phyloP scores from a whole-genome alignment of 2,113 vertebrate genomes.

The Myocastor coypus region DNA sequence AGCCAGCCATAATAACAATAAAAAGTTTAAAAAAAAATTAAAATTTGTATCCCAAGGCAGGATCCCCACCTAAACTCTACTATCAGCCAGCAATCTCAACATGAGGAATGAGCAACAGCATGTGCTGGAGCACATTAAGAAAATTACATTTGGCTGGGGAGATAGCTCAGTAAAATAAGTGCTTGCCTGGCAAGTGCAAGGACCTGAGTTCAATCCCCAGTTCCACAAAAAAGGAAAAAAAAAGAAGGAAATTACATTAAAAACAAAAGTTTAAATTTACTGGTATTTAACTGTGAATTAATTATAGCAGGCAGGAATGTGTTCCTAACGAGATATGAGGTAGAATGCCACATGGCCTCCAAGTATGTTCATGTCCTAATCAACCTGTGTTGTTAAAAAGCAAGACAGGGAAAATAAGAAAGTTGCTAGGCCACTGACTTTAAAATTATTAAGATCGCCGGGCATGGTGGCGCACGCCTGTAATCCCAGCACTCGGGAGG shows the following conservation, averaged over 20 bases:
- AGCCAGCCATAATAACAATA: too few species aligned
- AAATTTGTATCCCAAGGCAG: slow-evolving; percentile 43
- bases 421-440: not conserved
- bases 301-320: not conserved
- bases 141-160: slow-evolving; percentile 62
- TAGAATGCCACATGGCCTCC: not conserved
- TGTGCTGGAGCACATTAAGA: not conserved
- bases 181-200: too few species aligned
- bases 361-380: not conserved
- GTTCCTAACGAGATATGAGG: not conserved
- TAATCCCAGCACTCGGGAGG: too few species aligned
- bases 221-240: too few species aligned
- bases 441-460: not conserved
- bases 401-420: not conserved
- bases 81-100: slow-evolving; percentile 14
- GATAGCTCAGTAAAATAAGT: too few species aligned
- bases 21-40: too few species aligned
- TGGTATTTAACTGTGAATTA: slow-evolving; percentile 55
- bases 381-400: not conserved
- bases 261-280: slow-evolving; percentile 45
- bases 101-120: not conserved
- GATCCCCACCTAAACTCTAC: not conserved
- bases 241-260: slow-evolving; percentile 58
- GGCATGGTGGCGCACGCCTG: too few species aligned
- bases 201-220: too few species aligned